Percentiles rank a stretch among this genome's conserved stretches.
These are phyloP conservation scores for Gasterosteus nipponicus DNA, from an alignment of 2,113 vertebrate genomes.

Conservation along the genomic window DNA sequence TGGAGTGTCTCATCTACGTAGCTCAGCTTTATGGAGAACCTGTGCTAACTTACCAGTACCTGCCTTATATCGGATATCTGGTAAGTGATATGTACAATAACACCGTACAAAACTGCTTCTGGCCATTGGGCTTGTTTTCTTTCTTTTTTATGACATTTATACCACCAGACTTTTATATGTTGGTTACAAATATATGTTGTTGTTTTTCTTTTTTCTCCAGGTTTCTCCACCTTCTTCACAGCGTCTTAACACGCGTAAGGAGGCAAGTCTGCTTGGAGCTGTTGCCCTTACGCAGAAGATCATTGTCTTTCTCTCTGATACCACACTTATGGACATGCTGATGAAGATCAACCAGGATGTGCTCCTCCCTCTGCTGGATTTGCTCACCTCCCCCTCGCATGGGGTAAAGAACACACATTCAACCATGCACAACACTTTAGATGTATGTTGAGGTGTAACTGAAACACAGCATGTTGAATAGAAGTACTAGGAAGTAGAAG, in stretches of 20 bases:
- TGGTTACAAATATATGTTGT: background rate
- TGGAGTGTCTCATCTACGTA: conserved; percentile 92
- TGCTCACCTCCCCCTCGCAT: conserved; percentile 87
- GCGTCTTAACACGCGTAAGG: conserved; percentile 95
- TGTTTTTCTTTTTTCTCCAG: conserved; percentile 67
- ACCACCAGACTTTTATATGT: background rate
- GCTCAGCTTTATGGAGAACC: conserved; percentile 96
- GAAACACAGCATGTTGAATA: background rate
- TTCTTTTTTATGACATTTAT: background rate
- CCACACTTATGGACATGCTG: conserved; percentile 97
- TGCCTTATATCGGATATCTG: conserved; percentile 97
- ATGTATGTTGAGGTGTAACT: background rate
- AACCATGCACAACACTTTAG: background rate
- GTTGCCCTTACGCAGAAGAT: conserved; percentile 94
- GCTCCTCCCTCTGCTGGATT: conserved; percentile 90
- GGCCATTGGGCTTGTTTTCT: background rate
- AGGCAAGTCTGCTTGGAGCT: conserved; percentile 92
- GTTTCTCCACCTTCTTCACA: conserved; percentile 86
- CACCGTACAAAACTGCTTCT: background rate
- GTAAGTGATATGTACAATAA: conserved; percentile 71
- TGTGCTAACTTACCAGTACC: conserved; percentile 96
- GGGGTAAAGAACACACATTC: conserved; percentile 79
- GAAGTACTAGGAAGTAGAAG: background rate
- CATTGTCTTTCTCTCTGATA: conserved; percentile 93
- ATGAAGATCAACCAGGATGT: conserved; percentile 97